Evolutionary conservation across 2,113 vertebrate genomes (phyloP).

Genomic region (Ginglymostoma cirratum): DNA sequence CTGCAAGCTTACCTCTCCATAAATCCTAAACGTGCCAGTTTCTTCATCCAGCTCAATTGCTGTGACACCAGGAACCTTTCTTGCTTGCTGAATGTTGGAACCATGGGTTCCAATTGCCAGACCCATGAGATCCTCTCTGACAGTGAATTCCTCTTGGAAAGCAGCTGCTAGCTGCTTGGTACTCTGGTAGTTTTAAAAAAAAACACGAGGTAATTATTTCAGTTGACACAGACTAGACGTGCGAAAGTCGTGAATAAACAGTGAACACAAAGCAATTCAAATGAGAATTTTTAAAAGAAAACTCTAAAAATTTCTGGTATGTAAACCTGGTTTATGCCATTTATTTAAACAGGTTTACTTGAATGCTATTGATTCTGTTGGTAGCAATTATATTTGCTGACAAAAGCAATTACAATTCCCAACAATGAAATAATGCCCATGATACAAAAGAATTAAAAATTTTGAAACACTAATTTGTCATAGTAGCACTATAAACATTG

Average conservation of each 20-base stretch:
- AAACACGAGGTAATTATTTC: slow-evolving; percentile 7
- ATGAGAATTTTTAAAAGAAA: neutral
- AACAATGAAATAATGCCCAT: neutral
- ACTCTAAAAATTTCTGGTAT: neutral
- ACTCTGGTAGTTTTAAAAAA: slow-evolving; percentile 50
- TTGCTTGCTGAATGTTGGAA: slow-evolving; percentile 71
- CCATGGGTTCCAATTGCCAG: slow-evolving; percentile 73
- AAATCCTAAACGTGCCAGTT: slow-evolving; percentile 71
- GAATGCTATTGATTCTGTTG: neutral
- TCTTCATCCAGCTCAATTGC: slow-evolving; percentile 72
- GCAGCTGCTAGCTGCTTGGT: slow-evolving; percentile 73
- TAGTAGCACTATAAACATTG: neutral
- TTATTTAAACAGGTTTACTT: neutral
- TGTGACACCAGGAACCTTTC: slow-evolving; percentile 71
- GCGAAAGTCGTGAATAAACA: neutral
- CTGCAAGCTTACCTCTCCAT: slow-evolving; percentile 62
- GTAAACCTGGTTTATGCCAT: neutral
- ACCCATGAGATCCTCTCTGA: slow-evolving; percentile 76
- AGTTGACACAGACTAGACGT: neutral
- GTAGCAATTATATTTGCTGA: neutral
- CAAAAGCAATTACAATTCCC: neutral
- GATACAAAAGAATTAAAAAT: neutral
- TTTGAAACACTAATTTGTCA: neutral
- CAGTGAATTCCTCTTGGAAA: slow-evolving; percentile 73
- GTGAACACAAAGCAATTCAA: neutral